phyloP scores from a whole-genome alignment of 2,113 vertebrate species.

The Xenopus laevis region DNA sequence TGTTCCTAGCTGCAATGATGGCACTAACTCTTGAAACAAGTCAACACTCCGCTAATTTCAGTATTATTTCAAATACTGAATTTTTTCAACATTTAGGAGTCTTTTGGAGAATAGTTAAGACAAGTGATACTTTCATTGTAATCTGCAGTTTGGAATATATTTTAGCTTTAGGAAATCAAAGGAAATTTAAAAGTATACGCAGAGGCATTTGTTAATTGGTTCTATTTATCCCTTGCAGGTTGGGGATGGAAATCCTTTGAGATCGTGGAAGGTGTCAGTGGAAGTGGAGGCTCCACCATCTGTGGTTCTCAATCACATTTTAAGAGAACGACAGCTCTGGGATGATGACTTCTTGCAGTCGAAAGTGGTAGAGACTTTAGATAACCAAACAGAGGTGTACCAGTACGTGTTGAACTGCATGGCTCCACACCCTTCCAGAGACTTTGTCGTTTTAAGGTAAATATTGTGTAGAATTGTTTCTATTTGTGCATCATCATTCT shows the following conservation, averaged over 20 bases:
- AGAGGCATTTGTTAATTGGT: background rate
- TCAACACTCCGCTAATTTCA: too few relatives aligned
- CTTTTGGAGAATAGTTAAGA: too few relatives aligned
- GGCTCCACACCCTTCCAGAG: conserved; percentile 89
- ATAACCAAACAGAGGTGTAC: conserved; percentile 90
- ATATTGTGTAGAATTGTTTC: too few relatives aligned
- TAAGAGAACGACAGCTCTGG: conserved; percentile 94
- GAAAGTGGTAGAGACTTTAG: conserved; percentile 87
- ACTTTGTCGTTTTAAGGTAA: conserved; percentile 90
- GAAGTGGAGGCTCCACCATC: conserved; percentile 93
- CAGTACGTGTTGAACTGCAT: conserved; percentile 90
- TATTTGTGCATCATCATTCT: conserved; percentile 7
- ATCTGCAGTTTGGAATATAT: too few relatives aligned
- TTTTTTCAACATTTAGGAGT: too few relatives aligned
- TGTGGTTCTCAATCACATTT: conserved; percentile 87
- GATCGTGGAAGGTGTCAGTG: conserved; percentile 84
- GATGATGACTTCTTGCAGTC: conserved; percentile 93
- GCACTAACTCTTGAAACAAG: too few relatives aligned
- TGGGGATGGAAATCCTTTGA: conserved; percentile 86
- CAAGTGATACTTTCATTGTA: too few relatives aligned
- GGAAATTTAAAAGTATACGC: too few relatives aligned
- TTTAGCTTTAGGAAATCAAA: too few relatives aligned
- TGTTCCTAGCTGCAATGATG: too few relatives aligned
- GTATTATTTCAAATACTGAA: too few relatives aligned
- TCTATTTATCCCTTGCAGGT: conserved; percentile 64